These are phyloP conservation scores for Cherax quadricarinatus DNA, from an alignment of 1,140 invertebrate genomes.

Conservation along the genomic window DNA sequence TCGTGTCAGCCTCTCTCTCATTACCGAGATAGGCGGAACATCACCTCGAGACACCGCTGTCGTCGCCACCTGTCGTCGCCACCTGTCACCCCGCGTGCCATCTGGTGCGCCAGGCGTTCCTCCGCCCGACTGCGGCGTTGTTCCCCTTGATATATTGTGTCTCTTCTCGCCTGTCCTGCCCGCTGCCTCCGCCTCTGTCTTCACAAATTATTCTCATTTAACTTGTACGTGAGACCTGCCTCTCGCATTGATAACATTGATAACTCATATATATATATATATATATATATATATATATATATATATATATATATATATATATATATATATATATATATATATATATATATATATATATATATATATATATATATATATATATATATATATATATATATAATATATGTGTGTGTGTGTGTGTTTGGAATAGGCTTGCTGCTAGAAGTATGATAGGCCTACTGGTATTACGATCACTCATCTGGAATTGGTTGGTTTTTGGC, in stretches of 20 bases:
- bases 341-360: not conserved
- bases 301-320: constrained; percentile 6
- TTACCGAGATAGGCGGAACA: constrained; percentile 59
- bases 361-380: no score
- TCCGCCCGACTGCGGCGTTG: not conserved
- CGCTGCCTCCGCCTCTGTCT: not conserved
- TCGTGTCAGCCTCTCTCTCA: constrained; percentile 32
- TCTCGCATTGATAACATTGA: not conserved
- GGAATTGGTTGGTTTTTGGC: constrained; percentile 14
- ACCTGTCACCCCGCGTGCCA: not conserved
- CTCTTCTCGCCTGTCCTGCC: not conserved
- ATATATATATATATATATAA: no score
- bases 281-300: not conserved
- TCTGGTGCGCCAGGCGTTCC: not conserved
- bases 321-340: constrained; percentile 6
- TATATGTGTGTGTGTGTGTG: no score
- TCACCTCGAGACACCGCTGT: constrained; percentile 11
- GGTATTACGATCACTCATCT: not conserved
- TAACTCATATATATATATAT: not conserved
- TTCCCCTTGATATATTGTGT: constrained; percentile 7
- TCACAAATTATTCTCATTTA: not conserved
- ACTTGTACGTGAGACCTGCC: not conserved
- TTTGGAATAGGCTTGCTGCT: not conserved
- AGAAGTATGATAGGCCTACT: not conserved
- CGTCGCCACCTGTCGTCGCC: constrained; percentile 15